Base-by-base conservation (phyloP, 1,140 invertebrate genomes). In the Zophobas atratus region DNA sequence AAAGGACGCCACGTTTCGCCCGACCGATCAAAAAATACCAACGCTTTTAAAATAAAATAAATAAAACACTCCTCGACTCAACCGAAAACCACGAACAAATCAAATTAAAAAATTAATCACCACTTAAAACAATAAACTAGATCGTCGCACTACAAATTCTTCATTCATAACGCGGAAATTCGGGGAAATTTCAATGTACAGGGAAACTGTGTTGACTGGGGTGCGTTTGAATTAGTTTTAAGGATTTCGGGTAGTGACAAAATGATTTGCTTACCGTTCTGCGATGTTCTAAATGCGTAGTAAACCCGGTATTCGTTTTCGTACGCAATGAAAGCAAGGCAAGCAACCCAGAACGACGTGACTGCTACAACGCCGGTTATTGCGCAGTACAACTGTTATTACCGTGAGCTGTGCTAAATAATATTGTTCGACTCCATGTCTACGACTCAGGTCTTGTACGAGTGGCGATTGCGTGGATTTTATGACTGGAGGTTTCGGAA, bases 211-310 rank as follows among this genome's bases (percentile, higher is more conserved):
- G 43, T 46, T 8, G 43, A 8, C 43, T 3, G 43, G 8, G 43
- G 43, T 46, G 8, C 43, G 43, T 46, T 3, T 3, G 43, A 20
- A 20, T 20, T 20, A 20, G 20, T 20, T 20, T 20, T 20, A 20
- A 34, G 32, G 39, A 6, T 70, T 35, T 46, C 43, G 20, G 20
- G 20, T 75, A 8, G 43, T 48, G 4, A 39, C 46, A 75, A 74
- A 75, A 78, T 20, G 46, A 73, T 34, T 38, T 63, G 70, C 80
- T 82, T 77, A 81, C 81, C 81, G 81, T 81, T 20, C 38, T 79
- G 72, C 71, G 71, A 74, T 70, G 77, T 55, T 80, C 56, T 75
- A 80, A 81, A 75, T 81, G 80, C 80, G 80, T 81, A 82, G 81
- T 82, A 79, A 63, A 77, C 70, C 74, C 78, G 76, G 74, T 78